Percentiles rank a stretch among this genome's conserved stretches.
phyloP scores from a whole-genome alignment of 2,888 invertebrate species.

The Drosophila fungiperda region DNA sequence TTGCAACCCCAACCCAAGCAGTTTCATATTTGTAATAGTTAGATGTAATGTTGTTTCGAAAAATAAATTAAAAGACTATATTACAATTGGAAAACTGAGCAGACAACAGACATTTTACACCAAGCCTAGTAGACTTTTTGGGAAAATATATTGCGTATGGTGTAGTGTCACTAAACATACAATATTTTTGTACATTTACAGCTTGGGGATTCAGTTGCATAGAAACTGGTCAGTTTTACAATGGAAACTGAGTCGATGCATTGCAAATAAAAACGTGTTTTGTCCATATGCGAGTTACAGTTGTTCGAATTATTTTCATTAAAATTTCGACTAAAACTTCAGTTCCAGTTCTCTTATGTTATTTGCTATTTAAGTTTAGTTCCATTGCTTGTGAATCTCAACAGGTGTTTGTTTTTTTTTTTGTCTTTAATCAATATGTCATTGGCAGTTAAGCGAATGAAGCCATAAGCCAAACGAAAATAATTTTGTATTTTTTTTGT shows the following conservation, averaged over 20 bases:
- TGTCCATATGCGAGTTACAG: too few relatives aligned
- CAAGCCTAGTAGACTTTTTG: not conserved
- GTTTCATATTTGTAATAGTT: conserved; percentile 46
- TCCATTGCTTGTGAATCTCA: conserved; percentile 10
- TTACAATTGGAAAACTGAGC: not conserved
- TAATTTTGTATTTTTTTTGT: conserved; percentile 4
- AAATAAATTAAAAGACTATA: not conserved
- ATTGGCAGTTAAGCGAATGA: conserved; percentile 24
- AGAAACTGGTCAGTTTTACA: not conserved
- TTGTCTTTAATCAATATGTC: conserved; percentile 21
- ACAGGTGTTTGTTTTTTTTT: conserved; percentile 19
- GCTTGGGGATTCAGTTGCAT: not conserved
- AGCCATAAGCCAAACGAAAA: conserved; percentile 2
- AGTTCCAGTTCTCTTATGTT: too few relatives aligned
- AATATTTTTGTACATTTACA: not conserved
- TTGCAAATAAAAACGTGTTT: not conserved
- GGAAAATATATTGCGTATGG: not conserved
- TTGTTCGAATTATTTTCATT: too few relatives aligned
- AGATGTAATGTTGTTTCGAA: not conserved
- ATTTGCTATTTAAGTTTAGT: conserved; percentile 22
- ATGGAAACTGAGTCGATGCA: too few relatives aligned
- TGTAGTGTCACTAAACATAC: not conserved
- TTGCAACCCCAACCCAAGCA: conserved; percentile 50
- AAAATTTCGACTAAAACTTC: too few relatives aligned
- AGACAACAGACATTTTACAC: not conserved